These are phyloP conservation scores for Heptranchias perlo DNA, from an alignment of 2,113 vertebrate genomes.

Conservation along the genomic window DNA sequence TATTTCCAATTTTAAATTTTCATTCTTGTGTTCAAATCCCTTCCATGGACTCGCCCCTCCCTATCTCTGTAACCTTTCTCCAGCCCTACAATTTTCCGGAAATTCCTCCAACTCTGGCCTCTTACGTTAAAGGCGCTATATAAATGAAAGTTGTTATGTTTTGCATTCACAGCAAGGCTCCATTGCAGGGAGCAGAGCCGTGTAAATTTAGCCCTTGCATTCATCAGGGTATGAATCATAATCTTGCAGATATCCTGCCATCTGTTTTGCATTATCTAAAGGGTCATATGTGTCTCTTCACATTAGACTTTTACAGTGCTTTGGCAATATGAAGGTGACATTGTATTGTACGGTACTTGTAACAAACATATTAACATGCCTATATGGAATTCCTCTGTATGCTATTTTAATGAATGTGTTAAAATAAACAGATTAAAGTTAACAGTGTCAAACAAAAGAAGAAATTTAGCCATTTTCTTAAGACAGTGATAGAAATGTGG, in stretches of 20 bases:
- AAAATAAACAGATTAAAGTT: neutral
- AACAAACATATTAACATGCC: neutral
- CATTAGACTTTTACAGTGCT: neutral
- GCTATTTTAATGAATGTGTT: neutral
- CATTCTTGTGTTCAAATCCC: neutral
- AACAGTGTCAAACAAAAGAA: neutral
- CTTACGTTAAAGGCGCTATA: neutral
- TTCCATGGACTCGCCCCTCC: neutral
- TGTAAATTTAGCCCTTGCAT: neutral
- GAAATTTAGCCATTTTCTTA: neutral
- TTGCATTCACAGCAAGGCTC: neutral
- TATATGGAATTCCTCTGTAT: neutral
- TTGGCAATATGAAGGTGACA: neutral
- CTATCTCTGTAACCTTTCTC: neutral
- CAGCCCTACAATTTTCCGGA: neutral
- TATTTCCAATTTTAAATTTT: neutral
- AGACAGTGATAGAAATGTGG: neutral
- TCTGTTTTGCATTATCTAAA: slow-evolving; percentile 22
- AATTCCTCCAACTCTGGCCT: neutral
- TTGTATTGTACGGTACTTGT: neutral
- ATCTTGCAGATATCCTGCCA: neutral
- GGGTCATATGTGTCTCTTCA: neutral
- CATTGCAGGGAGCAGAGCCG: neutral
- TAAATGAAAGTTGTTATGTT: neutral
- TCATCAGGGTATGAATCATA: slow-evolving; percentile 25